Evolutionary conservation across 2,888 invertebrate genomes (phyloP).

Genomic region (Odontothrips loti): DNA sequence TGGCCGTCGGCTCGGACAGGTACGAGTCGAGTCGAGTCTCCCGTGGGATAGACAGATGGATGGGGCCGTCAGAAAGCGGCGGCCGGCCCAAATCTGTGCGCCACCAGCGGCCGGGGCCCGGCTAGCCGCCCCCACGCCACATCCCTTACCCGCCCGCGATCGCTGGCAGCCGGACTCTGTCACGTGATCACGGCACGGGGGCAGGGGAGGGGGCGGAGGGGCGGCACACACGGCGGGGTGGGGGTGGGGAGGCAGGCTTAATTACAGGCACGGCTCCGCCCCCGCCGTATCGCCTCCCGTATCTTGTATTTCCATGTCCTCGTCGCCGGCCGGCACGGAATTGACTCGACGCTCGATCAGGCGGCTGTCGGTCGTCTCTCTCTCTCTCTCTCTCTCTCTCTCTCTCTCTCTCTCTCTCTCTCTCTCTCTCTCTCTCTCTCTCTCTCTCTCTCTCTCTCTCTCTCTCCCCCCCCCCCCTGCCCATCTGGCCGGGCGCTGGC

Average conservation of each 20-base stretch:
- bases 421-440: too few species aligned
- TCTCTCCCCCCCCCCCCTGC: too few species aligned
- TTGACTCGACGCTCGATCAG: background rate
- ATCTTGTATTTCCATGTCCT: conserved; percentile 24
- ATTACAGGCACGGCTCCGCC: background rate
- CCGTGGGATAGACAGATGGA: background rate
- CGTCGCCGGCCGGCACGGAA: background rate
- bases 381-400: background rate
- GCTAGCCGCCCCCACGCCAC: too few species aligned
- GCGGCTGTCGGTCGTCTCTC: background rate
- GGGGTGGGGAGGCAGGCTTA: background rate
- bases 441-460: too few species aligned
- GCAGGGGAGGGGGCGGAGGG: background rate
- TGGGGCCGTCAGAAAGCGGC: background rate
- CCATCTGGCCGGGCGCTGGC: too few species aligned
- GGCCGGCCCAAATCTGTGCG: background rate
- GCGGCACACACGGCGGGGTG: background rate
- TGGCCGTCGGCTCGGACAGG: background rate
- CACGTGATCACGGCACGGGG: too few species aligned
- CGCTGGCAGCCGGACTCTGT: too few species aligned
- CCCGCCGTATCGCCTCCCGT: conserved; percentile 16
- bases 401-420: too few species aligned
- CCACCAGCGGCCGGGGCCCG: background rate
- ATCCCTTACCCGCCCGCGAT: too few species aligned
- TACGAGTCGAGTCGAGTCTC: background rate